Evolutionary conservation across 2,888 invertebrate genomes (phyloP).

Genomic region (Neocrepidodera transversa): DNA sequence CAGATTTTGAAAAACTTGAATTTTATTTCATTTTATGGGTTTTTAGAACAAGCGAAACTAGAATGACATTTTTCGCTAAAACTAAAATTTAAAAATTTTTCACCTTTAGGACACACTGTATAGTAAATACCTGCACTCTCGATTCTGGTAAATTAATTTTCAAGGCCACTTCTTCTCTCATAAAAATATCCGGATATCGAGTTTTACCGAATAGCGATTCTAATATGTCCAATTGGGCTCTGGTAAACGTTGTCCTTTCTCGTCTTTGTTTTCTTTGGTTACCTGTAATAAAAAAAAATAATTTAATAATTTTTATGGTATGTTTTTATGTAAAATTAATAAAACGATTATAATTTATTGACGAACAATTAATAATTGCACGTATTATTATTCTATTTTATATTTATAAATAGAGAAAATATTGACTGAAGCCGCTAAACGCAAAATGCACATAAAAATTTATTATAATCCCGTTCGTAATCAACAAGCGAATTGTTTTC

Average conservation of each 20-base stretch:
- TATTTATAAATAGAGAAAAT: slow-evolving; percentile 1
- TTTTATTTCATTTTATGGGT: no score
- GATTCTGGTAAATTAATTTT: slow-evolving; percentile 98
- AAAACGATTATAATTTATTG: no score
- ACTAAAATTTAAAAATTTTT: no score
- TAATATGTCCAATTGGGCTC: slow-evolving; percentile 93
- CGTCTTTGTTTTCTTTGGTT: slow-evolving; percentile 93
- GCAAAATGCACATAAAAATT: slow-evolving; percentile 8
- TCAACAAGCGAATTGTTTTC: slow-evolving; percentile 29
- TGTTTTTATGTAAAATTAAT: no score
- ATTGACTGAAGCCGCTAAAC: not conserved
- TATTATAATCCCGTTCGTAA: slow-evolving; percentile 1
- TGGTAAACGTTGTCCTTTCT: slow-evolving; percentile 96
- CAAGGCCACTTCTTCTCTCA: slow-evolving; percentile 97
- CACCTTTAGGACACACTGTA: no score
- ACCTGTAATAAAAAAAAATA: slow-evolving; percentile 43
- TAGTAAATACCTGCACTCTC: slow-evolving; percentile 96
- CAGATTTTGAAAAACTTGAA: no score
- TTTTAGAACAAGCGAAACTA: no score
- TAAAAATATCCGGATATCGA: slow-evolving; percentile 97
- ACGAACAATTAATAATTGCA: no score
- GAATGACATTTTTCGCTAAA: no score
- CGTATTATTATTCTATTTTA: no score
- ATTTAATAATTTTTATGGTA: no score
- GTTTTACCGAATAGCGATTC: slow-evolving; percentile 95